Base-by-base conservation (phyloP, 1,140 invertebrate species). In the Agraylea sexmaculata region DNA sequence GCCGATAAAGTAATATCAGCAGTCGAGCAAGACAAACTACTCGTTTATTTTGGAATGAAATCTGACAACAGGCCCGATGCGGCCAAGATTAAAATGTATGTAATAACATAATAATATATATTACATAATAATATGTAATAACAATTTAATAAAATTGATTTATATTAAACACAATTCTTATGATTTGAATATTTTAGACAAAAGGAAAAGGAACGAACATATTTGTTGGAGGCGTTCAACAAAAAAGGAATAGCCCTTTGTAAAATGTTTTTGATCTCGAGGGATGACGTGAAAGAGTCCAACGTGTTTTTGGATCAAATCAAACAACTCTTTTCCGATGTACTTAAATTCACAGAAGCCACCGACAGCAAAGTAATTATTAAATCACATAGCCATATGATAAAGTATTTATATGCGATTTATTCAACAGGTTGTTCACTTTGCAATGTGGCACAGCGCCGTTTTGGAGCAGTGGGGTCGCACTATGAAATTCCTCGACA, bases 131-230 rank as follows among this genome's bases (percentile, higher is more conserved):
- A 11, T 23, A n/a, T 28, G 8, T 37, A 15, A 21, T 32, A 22
- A 40, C 5, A 3, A 20, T n/a, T 3, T 6, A 4, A 37, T 37
- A 4, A 18, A 19, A 19, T 11, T 13, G 5, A 11, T 2, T 21
- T 4, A 11, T 4, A 4, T n/a, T 7, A 12, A 20, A 16, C 13
- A 22, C 10, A 21, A 22, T 31, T 31, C 20, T 37, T 36, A 32
- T 6, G 6, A 8, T 19, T 37, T 37, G n/a, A 12, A 38, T 47
- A 45, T 46, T 64, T 66, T 54, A 83, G 82, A 37, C 69, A 73
- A 45, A 87, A 88, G 74, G 89, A 94, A 23, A 85, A 84, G 52
- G 78, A 85, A 52, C 86, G 81, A 54, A 72, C 59, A 30, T 75
- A 72, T 41, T 62, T 89, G 22, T 61, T 92, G 22, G 87, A 93